Evolutionary conservation across 2,797 vertebrate genomes (phyloP).

Genomic region (Euthynnus affinis): DNA sequence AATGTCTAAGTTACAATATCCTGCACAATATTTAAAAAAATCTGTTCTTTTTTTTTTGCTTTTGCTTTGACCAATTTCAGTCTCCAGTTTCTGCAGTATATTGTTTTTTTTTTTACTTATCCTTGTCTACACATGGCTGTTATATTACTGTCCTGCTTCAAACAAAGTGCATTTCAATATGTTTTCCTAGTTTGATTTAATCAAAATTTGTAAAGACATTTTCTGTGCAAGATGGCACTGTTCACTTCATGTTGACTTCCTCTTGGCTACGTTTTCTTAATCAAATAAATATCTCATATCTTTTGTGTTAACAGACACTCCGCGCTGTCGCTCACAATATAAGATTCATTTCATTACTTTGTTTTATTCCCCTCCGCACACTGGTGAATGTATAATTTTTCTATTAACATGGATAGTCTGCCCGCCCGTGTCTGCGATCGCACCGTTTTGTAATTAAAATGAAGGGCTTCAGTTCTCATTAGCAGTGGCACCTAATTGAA

Average conservation of each 20-base stretch:
- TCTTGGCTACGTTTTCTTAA: background rate
- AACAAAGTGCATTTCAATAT: background rate
- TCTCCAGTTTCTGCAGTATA: too few relatives aligned
- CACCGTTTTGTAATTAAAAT: slow-evolving; percentile 49
- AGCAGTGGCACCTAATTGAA: slow-evolving; percentile 48
- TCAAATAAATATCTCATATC: background rate
- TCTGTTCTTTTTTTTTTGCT: too few relatives aligned
- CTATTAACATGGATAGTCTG: slow-evolving; percentile 25
- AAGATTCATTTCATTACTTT: background rate
- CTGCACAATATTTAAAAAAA: too few relatives aligned
- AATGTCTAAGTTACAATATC: background rate
- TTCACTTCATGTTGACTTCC: background rate
- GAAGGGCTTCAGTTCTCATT: slow-evolving; percentile 38
- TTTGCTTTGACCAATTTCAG: too few relatives aligned
- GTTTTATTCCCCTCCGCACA: background rate
- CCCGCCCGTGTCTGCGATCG: slow-evolving; percentile 13
- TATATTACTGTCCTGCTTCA: background rate
- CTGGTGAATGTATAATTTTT: slow-evolving; percentile 22
- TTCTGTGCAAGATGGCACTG: background rate
- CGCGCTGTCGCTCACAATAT: background rate
- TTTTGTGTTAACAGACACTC: background rate
- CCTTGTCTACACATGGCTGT: background rate
- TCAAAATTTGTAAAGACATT: background rate
- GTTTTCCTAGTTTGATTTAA: background rate
- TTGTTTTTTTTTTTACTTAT: too few relatives aligned